Evolutionary conservation across 2,113 vertebrate genomes (phyloP).

Genomic region (Panthera uncia): DNA sequence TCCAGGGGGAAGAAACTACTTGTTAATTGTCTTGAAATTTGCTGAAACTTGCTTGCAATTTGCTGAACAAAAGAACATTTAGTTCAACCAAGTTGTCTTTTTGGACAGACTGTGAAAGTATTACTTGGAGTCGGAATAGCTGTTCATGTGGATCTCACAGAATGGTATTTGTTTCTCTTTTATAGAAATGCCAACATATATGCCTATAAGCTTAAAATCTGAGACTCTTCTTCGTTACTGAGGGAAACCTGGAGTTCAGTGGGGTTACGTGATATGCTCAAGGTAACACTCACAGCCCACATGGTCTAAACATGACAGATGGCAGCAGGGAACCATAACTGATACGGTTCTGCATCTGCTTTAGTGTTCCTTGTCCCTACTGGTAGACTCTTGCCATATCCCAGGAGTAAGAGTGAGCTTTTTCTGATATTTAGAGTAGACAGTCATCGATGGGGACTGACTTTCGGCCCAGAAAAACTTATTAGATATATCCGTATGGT

Average conservation of each 20-base stretch:
- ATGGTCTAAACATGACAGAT: not conserved
- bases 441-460: not conserved
- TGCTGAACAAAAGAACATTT: constrained; percentile 42
- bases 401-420: not conserved
- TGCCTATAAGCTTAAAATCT: not conserved
- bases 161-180: not conserved
- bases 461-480: not conserved
- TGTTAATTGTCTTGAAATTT: constrained; percentile 43
- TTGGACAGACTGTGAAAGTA: not conserved
- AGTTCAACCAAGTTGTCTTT: constrained; percentile 1
- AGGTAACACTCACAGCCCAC: not conserved
- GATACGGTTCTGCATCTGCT: not conserved
- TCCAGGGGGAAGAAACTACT: constrained; percentile 11
- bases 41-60: constrained; percentile 6
- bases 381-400: not conserved
- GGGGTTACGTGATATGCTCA: not conserved
- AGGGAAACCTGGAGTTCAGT: not conserved
- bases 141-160: not conserved
- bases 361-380: not conserved
- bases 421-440: not conserved
- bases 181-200: not conserved
- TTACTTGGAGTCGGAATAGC: not conserved
- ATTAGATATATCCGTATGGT: not conserved
- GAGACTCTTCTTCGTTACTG: not conserved
- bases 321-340: not conserved